Conservation (phyloP, 2,113 vertebrate genomes). For the Dipodomys stephensi region DNA sequence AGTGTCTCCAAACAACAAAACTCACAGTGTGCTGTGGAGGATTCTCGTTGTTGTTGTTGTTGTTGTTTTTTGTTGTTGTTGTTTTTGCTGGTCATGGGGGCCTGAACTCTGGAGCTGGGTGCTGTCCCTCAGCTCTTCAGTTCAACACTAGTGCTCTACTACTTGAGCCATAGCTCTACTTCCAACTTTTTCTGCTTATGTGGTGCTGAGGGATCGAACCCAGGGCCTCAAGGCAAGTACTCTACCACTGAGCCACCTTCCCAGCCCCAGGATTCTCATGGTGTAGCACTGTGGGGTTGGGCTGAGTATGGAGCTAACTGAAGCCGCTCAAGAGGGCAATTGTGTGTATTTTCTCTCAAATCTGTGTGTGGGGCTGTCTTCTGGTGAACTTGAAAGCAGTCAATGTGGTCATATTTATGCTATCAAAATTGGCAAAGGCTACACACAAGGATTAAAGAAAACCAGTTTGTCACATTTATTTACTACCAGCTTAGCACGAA, state of each 20-base stretch:
- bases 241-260: too few species aligned
- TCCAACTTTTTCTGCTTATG: too few species aligned
- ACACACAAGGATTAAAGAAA: not conserved
- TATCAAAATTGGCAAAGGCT: not conserved
- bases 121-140: too few species aligned
- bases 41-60: not conserved
- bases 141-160: too few species aligned
- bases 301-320: not conserved
- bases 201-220: too few species aligned
- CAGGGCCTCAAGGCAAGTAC: too few species aligned
- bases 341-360: not conserved
- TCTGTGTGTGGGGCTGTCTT: not conserved
- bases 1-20: not conserved
- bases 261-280: too few species aligned
- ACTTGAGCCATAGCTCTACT: too few species aligned
- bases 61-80: too few species aligned
- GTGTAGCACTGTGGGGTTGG: fast-evolving
- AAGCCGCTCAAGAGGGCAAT: fast-evolving
- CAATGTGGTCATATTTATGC: not conserved
- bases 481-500: not conserved
- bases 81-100: too few species aligned
- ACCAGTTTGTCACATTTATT: not conserved
- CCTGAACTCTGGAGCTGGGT: too few species aligned
- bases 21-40: not conserved
- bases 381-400: not conserved